Evolutionary conservation across 2,888 invertebrate genomes (phyloP), one percentile per base, ranked within the genome.

Genomic region (Agriotes lineatus): DNA sequence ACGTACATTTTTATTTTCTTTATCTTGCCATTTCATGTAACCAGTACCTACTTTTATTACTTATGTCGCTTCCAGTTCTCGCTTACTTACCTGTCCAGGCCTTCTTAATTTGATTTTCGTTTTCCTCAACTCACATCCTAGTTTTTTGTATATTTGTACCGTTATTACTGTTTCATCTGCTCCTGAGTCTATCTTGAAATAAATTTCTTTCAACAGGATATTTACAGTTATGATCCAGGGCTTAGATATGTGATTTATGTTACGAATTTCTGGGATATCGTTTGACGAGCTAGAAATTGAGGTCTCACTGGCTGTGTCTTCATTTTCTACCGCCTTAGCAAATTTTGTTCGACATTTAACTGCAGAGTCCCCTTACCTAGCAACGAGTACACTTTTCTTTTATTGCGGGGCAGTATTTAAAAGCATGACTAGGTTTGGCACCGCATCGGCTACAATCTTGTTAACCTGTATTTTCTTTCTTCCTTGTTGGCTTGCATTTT

Each of bases 121-220:
- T 44, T 4, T 44, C 18, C 10, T 39, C 39, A 39, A 16, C 3
- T 44, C 19, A 14, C 10, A 3, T 16, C n/a, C 18, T 44, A 44
- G n/a, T n/a, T n/a, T n/a, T n/a, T n/a, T n/a, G n/a, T n/a, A n/a
- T n/a, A n/a, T n/a, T n/a, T n/a, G n/a, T 3, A 14, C 14, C 16
- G 12, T 44, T 44, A 44, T 44, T 16, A 44, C 44, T 44, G 44
- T 44, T 44, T 44, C 44, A 14, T 44, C 16, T 44, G 44, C 44
- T 18, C 16, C 44, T 18, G 44, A 44, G 18, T 16, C n/a, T n/a
- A n/a, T n/a, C n/a, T n/a, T n/a, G n/a, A n/a, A n/a, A n/a, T n/a
- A n/a, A n/a, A n/a, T n/a, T 44, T 44, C 16, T 44, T 44, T 44
- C 18, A 4, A 14, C 10, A 18, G 44, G 19, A 14, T 10, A n/a